phyloP scores from a whole-genome alignment of 2,888 invertebrate genomes.

The Invenusta paracnida region DNA sequence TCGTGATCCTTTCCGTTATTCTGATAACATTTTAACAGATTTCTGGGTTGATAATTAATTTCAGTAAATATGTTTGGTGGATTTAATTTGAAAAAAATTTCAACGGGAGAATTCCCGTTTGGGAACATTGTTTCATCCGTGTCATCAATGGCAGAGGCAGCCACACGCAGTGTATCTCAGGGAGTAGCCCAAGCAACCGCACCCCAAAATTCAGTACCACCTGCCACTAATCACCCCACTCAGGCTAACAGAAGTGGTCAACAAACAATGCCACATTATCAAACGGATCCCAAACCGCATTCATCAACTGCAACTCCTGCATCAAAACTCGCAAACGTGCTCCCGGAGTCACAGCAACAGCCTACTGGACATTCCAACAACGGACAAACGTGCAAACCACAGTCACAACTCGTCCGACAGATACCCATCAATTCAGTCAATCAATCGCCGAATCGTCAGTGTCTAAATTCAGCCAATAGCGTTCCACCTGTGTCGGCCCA shows the following conservation, averaged over 20 bases:
- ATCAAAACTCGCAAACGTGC: too few relatives aligned
- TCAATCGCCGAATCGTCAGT: not conserved
- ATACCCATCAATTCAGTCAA: not conserved
- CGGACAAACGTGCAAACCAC: not conserved
- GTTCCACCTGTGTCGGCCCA: not conserved
- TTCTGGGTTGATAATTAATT: too few relatives aligned
- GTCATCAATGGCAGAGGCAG: not conserved
- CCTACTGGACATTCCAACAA: not conserved
- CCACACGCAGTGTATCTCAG: not conserved
- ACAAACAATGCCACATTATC: too few relatives aligned
- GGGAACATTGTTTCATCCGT: slow-evolving; percentile 7
- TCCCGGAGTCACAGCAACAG: too few relatives aligned
- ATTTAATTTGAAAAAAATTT: slow-evolving; percentile 18
- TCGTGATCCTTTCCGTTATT: too few relatives aligned
- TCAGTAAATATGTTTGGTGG: not conserved
- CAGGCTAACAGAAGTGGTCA: not conserved
- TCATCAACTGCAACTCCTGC: not conserved
- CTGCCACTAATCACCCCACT: not conserved
- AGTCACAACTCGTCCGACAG: not conserved
- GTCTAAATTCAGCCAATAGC: not conserved
- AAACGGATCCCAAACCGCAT: too few relatives aligned
- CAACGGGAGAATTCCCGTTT: slow-evolving; percentile 4
- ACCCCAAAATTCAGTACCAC: not conserved
- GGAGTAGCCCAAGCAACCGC: not conserved
- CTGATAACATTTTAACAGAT: too few relatives aligned